Conservation (phyloP, 2,888 invertebrate species). For the Pseudococcus longispinus region DNA sequence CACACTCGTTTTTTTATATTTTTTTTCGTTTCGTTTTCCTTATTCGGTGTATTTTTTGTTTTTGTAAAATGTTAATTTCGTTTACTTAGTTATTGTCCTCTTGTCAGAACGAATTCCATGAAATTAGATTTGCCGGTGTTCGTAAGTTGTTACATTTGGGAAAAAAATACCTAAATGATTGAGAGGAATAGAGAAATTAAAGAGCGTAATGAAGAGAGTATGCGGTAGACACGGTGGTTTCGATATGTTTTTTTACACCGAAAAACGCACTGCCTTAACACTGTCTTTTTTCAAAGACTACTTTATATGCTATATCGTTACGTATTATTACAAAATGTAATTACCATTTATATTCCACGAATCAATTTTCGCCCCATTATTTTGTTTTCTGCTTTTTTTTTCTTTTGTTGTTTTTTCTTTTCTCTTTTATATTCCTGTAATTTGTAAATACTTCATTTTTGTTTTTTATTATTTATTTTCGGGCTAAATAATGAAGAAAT, state of each 20-base stretch:
- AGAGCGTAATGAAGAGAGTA: background rate
- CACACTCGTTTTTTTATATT: slow-evolving; percentile 28
- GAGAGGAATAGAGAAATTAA: background rate
- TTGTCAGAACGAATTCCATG: slow-evolving; percentile 2
- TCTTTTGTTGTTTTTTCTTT: slow-evolving; percentile 33
- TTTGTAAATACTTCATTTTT: slow-evolving; percentile 48
- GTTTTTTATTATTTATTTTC: slow-evolving; percentile 28
- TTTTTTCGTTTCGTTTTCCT: background rate
- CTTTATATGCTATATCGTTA: background rate
- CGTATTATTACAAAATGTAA: slow-evolving; percentile 42
- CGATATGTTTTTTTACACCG: background rate
- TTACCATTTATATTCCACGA: slow-evolving; percentile 48
- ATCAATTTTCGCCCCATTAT: slow-evolving; percentile 1
- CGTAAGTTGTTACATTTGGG: background rate
- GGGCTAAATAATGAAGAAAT: slow-evolving; percentile 12
- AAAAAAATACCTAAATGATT: background rate
- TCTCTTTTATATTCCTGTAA: slow-evolving; percentile 47
- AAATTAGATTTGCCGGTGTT: background rate
- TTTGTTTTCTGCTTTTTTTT: slow-evolving; percentile 27
- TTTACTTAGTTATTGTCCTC: background rate
- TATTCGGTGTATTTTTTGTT: background rate
- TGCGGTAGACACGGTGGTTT: background rate
- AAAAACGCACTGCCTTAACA: slow-evolving; percentile 41
- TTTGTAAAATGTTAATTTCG: background rate
- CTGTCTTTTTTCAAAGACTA: background rate